A percentile compares a stretch with the other conserved stretches of the same genome.
phyloP scores from a whole-genome alignment of 30 jellyfish, hydroid and myxozoan genomes.

The Phacellophora camtschatica region DNA sequence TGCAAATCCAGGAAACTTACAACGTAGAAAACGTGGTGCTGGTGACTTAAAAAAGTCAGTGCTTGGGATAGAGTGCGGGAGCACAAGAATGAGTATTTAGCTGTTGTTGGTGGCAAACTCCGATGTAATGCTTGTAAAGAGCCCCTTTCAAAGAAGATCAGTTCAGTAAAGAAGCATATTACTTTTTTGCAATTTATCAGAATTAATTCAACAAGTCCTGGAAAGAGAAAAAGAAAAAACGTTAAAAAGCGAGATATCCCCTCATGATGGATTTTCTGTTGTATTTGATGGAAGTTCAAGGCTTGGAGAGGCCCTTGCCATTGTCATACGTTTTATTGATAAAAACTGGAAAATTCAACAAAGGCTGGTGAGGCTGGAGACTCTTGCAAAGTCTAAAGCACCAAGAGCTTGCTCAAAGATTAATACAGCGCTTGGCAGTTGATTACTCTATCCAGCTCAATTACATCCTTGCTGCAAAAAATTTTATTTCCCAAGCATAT shows the following conservation, averaged over 20 bases:
- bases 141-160: not conserved
- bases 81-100: not conserved
- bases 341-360: not conserved
- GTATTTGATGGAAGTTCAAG: not conserved
- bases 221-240: not conserved
- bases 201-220: not conserved
- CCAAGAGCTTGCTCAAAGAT: not conserved
- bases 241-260: not conserved
- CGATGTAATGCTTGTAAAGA: not conserved
- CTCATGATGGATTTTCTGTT: not conserved
- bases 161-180: not conserved
- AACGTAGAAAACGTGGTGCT: not conserved
- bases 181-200: not conserved
- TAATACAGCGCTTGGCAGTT: not conserved
- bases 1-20: not conserved
- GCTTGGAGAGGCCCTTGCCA: not conserved
- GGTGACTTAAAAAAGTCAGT: not conserved
- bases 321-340: not conserved
- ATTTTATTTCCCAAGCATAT: not conserved
- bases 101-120: not conserved
- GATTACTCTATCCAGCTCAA: not conserved
- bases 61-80: not conserved
- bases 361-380: not conserved
- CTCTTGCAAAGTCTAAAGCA: not conserved
- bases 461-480: not conserved